Evolutionary conservation across 2,888 invertebrate species (phyloP).

Genomic region (Osmoderma eremita): DNA sequence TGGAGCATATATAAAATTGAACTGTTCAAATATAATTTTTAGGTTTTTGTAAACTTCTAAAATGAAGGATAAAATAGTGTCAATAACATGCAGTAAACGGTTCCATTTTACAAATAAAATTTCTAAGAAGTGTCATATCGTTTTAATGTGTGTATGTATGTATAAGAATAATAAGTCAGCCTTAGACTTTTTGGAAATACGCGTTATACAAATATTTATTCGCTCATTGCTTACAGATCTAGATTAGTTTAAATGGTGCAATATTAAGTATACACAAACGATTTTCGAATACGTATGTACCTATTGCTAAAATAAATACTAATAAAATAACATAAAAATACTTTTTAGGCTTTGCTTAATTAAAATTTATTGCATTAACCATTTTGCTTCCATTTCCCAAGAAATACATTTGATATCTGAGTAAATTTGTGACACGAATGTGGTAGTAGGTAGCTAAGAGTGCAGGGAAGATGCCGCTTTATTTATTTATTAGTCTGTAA

Average conservation of each 20-base stretch:
- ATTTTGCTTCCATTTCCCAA: too few relatives aligned
- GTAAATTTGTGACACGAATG: too few relatives aligned
- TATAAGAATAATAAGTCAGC: background rate
- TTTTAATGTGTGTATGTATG: conserved; percentile 9
- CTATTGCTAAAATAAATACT: too few relatives aligned
- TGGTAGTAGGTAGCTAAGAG: background rate
- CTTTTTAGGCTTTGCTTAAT: too few relatives aligned
- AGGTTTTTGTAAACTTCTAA: too few relatives aligned
- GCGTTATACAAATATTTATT: conserved; percentile 2
- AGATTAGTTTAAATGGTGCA: background rate
- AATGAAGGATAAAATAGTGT: too few relatives aligned
- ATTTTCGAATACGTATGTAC: too few relatives aligned
- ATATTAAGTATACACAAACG: background rate
- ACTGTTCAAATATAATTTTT: background rate
- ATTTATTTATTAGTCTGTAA: conserved; percentile 11
- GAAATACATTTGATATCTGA: too few relatives aligned
- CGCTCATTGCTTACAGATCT: background rate
- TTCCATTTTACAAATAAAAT: conserved; percentile 4
- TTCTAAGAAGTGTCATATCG: background rate
- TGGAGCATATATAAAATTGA: background rate
- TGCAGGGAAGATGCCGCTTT: background rate
- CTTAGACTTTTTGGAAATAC: conserved; percentile 4
- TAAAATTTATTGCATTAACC: too few relatives aligned
- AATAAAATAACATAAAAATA: too few relatives aligned
- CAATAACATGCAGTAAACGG: background rate